phyloP scores from a whole-genome alignment of 2,113 vertebrate species.

The Grammomys surdaster region DNA sequence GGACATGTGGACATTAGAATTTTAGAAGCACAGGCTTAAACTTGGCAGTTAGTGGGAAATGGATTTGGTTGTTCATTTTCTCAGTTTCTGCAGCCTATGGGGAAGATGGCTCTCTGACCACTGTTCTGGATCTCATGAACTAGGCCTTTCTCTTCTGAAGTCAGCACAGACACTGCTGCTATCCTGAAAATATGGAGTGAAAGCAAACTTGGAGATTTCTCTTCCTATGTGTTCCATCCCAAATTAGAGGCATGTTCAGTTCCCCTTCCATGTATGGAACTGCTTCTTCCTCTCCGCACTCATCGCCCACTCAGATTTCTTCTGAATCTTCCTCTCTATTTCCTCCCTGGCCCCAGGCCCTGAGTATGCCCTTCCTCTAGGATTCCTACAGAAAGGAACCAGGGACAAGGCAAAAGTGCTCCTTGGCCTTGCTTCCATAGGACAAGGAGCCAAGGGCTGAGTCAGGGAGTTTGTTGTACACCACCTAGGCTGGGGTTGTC shows the following conservation, averaged over 20 bases:
- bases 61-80: neutral
- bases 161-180: neutral
- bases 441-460: slow-evolving; percentile 53
- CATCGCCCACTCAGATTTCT: neutral
- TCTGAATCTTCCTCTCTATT: neutral
- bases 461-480: neutral
- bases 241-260: neutral
- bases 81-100: neutral
- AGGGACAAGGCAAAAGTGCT: neutral
- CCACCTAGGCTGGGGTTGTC: neutral
- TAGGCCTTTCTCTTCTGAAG: neutral
- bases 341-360: slow-evolving; percentile 18
- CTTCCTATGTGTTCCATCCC: neutral
- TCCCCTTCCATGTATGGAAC: neutral
- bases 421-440: slow-evolving; percentile 6
- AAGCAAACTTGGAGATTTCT: neutral
- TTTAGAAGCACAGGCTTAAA: neutral
- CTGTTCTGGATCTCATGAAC: neutral
- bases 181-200: neutral
- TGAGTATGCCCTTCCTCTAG: slow-evolving; percentile 28
- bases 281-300: neutral
- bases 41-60: neutral
- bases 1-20: neutral
- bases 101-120: neutral
- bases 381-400: neutral